Base-by-base conservation (phyloP, 2,888 invertebrate genomes). In the Ommatoiulus sabulosus region DNA sequence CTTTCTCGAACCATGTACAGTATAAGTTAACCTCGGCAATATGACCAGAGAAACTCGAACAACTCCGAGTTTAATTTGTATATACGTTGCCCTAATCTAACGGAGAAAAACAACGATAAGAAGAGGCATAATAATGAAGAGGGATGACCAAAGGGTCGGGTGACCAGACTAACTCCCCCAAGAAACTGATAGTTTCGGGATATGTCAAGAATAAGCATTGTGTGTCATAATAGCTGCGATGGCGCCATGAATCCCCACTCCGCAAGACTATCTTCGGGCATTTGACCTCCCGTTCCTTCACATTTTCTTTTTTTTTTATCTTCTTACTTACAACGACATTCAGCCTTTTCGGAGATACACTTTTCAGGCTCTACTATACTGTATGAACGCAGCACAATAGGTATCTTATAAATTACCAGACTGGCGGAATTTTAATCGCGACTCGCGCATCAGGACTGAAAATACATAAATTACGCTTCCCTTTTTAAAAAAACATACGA, bases 111-210 rank as follows among this genome's bases (percentile, higher is more conserved):
- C 63, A 63, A 17, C 63, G 63, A 63, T 63, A 63, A 63, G 63
- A n/a, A 63, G 63, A 63, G 63, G n/a, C 63, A 63, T 63, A 63
- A 63, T 63, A 63, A 63, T 63, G 63, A 63, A 63, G 63, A 63
- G 63, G 63, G 63, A 63, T 63, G 63, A 63, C 63, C 63, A 63
- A 48, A 63, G 63, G 63, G 63, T 63, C 63, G 63, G 63, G 63
- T 63, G 63, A 63, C 63, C 63, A 63, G 63, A 63, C 63, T 4
- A 63, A 63, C 63, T 63, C 63, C 63, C 63, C 63, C 63, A 3
- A 63, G 63, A 63, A 63, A 63, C 63, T 63, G 63, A 63, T 63
- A 63, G 63, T 63, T 63, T 63, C 20, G 63, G 63, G 63, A 63
- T 63, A 63, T 63, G 63, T 63, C 63, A 63, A 63, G 63, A 63